Evolutionary conservation across 2,888 invertebrate genomes (phyloP), one percentile per base, ranked within the genome.

Genomic region (Acholoe squamosa): DNA sequence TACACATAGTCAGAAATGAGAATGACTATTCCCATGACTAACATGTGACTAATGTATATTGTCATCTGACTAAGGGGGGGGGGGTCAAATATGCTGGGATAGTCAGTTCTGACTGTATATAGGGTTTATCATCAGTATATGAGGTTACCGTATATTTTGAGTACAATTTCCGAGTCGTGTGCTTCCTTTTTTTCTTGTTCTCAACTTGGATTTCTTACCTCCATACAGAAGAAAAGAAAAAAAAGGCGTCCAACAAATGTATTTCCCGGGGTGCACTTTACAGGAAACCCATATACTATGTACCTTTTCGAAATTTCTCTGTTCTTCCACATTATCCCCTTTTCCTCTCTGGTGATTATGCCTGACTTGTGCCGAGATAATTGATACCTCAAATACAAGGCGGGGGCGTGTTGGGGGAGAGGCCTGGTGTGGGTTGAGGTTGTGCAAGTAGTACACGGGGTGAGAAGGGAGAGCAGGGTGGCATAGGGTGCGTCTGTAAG

Each of bases 351-450:
- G 12, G 43, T 43, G 43, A 43, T 43, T 43, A 43, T 43, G 43
- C 43, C 43, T 43, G 43, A n/a, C 61, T 61, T 61, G 7, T 61
- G 61, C 61, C 22, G 61, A 61, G 61, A 61, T 71, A 71, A 71
- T 71, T 71, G 71, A 71, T 28, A 71, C 71, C 71, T 71, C 31
- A 71, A 71, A 71, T 71, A 71, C 71, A 61, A 25, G 61, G 61
- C 25, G 22, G 61, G 61, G 61, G 25, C 25, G 76, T 25, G 76
- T 14, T 7, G 76, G 3, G 76, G 31, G 1, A 76, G 76, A 31
- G 76, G 76, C 1, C 5, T 3, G 76, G 76, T 0, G 25, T 19
- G 76, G 76, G 28, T 28, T 5, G 76, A 31, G 76, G 76, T 28
- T 16, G 71, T 16, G 71, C 7, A 31, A 31, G 76, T 25, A 31